phyloP scores from a whole-genome alignment of 2,888 invertebrate genomes.

The Chelonus formosanus region DNA sequence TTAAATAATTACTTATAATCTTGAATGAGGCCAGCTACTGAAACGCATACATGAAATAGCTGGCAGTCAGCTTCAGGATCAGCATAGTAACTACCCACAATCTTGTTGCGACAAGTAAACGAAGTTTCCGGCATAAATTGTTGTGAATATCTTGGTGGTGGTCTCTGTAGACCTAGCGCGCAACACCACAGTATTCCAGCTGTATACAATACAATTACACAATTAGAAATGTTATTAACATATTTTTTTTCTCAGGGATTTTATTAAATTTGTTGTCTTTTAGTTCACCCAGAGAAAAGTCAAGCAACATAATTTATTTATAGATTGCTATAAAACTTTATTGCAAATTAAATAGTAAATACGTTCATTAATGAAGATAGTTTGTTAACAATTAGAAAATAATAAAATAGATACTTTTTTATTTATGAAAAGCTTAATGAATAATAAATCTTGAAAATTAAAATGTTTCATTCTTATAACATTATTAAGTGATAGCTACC shows the following conservation, averaged over 20 bases:
- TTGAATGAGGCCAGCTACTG: constrained; percentile 73
- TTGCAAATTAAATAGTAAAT: no score
- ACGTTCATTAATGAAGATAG: no score
- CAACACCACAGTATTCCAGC: constrained; percentile 53
- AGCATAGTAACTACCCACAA: constrained; percentile 88
- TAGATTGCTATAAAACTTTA: no score
- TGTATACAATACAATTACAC: constrained; percentile 37
- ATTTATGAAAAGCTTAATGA: no score
- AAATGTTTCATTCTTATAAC: no score
- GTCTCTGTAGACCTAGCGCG: constrained; percentile 60
- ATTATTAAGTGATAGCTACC: no score
- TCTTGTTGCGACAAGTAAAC: constrained; percentile 85
- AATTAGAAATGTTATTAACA: constrained; percentile 28
- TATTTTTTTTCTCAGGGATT: constrained; percentile 9
- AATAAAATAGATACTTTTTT: no score
- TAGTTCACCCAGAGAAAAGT: background rate
- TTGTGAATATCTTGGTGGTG: constrained; percentile 66
- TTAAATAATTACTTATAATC: constrained; percentile 56
- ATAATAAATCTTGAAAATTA: no score
- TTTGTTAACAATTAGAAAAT: no score
- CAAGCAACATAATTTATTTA: no score
- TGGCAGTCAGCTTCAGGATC: constrained; percentile 88
- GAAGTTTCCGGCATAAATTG: constrained; percentile 69
- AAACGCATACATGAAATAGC: constrained; percentile 89
- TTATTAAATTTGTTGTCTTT: constrained; percentile 16